Evolutionary conservation across 2,888 invertebrate genomes (phyloP).

Genomic region (Lasius platythorax): DNA sequence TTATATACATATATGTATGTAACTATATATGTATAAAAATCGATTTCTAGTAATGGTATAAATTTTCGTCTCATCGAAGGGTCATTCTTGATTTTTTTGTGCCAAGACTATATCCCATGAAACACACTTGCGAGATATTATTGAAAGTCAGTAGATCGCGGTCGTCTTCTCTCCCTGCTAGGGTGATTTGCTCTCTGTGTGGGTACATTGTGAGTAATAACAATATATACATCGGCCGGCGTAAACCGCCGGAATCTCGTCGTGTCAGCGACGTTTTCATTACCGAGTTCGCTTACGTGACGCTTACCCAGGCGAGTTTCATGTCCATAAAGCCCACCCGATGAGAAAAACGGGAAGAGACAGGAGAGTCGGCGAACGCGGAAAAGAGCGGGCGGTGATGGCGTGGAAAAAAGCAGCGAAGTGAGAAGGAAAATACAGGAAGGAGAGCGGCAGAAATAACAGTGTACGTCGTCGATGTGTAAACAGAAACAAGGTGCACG

Average conservation of each 20-base stretch:
- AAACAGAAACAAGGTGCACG: constrained; percentile 48
- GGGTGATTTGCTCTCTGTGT: constrained; percentile 31
- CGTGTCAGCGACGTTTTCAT: constrained; percentile 55
- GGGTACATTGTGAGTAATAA: constrained; percentile 39
- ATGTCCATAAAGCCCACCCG: constrained; percentile 38
- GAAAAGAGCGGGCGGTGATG: constrained; percentile 32
- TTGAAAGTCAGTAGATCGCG: constrained; percentile 37
- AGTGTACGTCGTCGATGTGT: constrained; percentile 26
- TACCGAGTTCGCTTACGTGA: constrained; percentile 45
- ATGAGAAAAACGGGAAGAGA: constrained; percentile 12
- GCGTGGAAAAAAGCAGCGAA: constrained; percentile 27
- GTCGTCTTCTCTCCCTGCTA: constrained; percentile 28
- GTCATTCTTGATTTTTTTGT: not conserved
- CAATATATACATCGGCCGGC: constrained; percentile 43
- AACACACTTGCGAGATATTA: constrained; percentile 30
- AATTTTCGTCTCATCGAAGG: constrained; percentile 3
- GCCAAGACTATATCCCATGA: not conserved
- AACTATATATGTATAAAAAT: not conserved
- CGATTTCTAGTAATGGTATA: not conserved
- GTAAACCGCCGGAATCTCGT: constrained; percentile 37
- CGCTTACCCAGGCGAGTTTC: constrained; percentile 38
- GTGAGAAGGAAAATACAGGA: constrained; percentile 37
- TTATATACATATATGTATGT: not conserved
- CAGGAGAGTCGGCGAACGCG: not conserved
- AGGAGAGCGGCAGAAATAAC: constrained; percentile 41